A percentile compares a stretch with the other conserved stretches of the same genome.
These are phyloP conservation scores for Halcyon chelicuti DNA, from an alignment of 2,797 vertebrate species.

Conservation along the genomic window DNA sequence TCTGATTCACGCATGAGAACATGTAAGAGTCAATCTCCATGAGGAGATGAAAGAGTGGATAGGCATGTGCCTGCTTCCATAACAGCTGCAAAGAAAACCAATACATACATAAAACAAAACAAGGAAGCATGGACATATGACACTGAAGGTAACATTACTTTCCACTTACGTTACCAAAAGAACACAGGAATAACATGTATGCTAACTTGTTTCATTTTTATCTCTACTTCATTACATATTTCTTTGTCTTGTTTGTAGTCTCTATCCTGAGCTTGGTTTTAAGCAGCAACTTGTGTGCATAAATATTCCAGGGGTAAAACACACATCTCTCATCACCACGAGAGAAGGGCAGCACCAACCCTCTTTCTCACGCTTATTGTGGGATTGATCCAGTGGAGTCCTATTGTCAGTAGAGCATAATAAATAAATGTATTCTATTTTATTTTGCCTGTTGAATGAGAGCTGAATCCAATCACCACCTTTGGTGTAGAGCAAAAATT, in stretches of 20 bases:
- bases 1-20: slow-evolving; percentile 98
- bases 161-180: not conserved
- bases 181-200: not conserved
- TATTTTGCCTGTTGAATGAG: not conserved
- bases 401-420: too few relatives aligned
- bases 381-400: not conserved
- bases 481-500: not conserved
- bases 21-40: slow-evolving; percentile 96
- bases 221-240: not conserved
- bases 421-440: not conserved
- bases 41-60: slow-evolving; percentile 92
- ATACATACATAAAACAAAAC: not conserved
- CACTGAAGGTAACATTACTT: not conserved
- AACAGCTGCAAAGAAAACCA: slow-evolving; percentile 83
- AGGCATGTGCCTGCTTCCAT: slow-evolving; percentile 96
- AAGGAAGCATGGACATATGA: not conserved
- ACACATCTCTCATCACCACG: too few relatives aligned
- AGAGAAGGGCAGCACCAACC: not conserved
- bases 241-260: not conserved
- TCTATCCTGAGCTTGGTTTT: not conserved
- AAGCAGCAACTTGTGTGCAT: not conserved
- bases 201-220: not conserved
- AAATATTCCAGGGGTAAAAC: not conserved
- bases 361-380: not conserved
- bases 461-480: not conserved